These are phyloP conservation scores for Brachionus asplanchnoidis DNA, from an alignment of 1,140 invertebrate species.

Conservation along the genomic window DNA sequence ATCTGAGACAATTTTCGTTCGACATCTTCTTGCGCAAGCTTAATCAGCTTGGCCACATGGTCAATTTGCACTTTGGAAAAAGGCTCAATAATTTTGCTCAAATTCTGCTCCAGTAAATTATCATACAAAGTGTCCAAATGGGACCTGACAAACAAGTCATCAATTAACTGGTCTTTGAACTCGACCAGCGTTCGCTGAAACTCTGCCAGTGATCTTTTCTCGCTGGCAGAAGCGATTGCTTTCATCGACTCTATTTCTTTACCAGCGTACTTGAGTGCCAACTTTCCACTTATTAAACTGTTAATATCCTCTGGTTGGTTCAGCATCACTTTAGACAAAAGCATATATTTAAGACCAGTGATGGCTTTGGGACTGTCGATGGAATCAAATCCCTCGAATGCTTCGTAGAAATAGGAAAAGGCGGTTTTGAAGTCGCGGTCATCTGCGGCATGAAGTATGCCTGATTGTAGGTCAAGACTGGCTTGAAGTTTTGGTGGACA, in stretches of 20 bases:
- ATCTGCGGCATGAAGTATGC: slow-evolving; percentile 94
- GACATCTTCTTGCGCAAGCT: slow-evolving; percentile 74
- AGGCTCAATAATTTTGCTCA: slow-evolving; percentile 95
- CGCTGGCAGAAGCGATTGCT: slow-evolving; percentile 86
- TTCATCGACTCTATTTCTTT: slow-evolving; percentile 95
- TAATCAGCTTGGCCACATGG: slow-evolving; percentile 77
- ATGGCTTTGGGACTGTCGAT: slow-evolving; percentile 75
- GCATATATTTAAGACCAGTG: slow-evolving; percentile 94
- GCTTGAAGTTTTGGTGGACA: slow-evolving; percentile 97
- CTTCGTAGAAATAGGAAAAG: slow-evolving; percentile 99
- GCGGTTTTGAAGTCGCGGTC: slow-evolving; percentile 99
- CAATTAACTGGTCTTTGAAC: slow-evolving; percentile 82
- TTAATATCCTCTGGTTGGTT: slow-evolving; percentile 85
- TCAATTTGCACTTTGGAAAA: slow-evolving; percentile 89
- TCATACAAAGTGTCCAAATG: slow-evolving; percentile 94
- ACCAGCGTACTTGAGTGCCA: slow-evolving; percentile 91
- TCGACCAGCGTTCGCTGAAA: slow-evolving; percentile 65
- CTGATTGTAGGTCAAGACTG: slow-evolving; percentile 91
- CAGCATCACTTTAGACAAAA: slow-evolving; percentile 96
- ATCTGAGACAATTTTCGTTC: slow-evolving; percentile 99
- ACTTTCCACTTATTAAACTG: slow-evolving; percentile 88
- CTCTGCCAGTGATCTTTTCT: slow-evolving; percentile 89
- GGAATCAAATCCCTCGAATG: slow-evolving; percentile 97
- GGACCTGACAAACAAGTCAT: slow-evolving; percentile 90
- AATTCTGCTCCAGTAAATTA: slow-evolving; percentile 96